Conservation (phyloP, 2,888 invertebrate genomes). For the Drosophila lutescens region DNA sequence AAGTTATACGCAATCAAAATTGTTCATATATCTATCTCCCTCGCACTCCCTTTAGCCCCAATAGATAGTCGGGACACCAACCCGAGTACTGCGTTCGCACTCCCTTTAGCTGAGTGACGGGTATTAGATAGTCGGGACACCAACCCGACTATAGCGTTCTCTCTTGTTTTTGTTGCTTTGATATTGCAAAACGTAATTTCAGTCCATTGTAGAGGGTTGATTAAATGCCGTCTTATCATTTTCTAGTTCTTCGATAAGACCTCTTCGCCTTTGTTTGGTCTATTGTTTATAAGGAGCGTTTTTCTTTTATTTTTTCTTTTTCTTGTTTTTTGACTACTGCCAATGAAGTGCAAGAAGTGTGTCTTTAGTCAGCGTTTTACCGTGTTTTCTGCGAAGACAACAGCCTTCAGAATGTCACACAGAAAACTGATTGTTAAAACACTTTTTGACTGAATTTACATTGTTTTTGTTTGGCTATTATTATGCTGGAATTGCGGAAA, state of each 20-base stretch:
- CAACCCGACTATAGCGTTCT: no score
- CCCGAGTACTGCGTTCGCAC: no score
- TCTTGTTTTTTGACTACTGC: constrained; percentile 17
- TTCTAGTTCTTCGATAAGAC: constrained; percentile 46
- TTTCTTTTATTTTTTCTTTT: constrained; percentile 8
- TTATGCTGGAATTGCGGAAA: constrained; percentile 50
- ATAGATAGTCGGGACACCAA: no score
- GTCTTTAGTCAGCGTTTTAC: constrained; percentile 65
- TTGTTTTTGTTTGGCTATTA: constrained; percentile 4
- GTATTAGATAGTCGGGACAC: no score
- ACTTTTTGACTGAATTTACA: constrained; percentile 20
- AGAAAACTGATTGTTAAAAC: constrained; percentile 26
- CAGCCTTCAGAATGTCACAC: constrained; percentile 78
- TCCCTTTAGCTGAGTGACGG: no score
- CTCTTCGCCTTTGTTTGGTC: constrained; percentile 7
- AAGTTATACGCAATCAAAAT: no score
- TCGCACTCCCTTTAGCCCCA: no score
- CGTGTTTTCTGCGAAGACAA: constrained; percentile 60
- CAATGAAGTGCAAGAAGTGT: constrained; percentile 20
- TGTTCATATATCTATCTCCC: no score
- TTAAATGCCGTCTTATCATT: constrained; percentile 65
- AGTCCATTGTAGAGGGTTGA: constrained; percentile 62
- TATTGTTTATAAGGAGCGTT: constrained; percentile 17
- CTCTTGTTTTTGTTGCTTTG: neutral
- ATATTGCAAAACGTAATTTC: constrained; percentile 43